Percentiles rank a stretch among this genome's conserved stretches.
These are phyloP conservation scores for Cheilosia vulpina DNA, from an alignment of 2,888 invertebrate species.

Conservation along the genomic window DNA sequence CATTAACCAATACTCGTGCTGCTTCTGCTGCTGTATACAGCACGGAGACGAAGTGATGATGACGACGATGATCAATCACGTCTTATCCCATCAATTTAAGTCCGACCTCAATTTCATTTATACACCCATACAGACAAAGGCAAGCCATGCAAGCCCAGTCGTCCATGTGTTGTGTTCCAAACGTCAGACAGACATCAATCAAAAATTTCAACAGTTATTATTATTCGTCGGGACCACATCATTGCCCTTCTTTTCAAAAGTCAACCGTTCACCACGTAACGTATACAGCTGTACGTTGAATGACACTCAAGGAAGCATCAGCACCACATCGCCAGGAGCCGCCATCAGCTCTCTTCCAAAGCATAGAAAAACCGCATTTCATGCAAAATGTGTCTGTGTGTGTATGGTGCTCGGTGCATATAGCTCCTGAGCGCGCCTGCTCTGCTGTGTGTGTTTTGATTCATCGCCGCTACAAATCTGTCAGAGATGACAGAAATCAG, in stretches of 20 bases:
- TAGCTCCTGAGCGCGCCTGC: constrained; percentile 27
- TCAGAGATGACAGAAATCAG: constrained; percentile 74
- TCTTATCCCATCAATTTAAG: constrained; percentile 70
- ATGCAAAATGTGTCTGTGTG: constrained; percentile 45
- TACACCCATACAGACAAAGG: constrained; percentile 34
- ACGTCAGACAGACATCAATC: constrained; percentile 70
- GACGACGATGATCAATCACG: constrained; percentile 71
- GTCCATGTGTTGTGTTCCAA: constrained; percentile 56
- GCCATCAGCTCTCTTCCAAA: constrained; percentile 23
- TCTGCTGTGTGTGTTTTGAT: constrained; percentile 66
- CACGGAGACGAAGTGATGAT: constrained; percentile 49
- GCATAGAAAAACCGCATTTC: constrained; percentile 49
- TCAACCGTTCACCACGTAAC: constrained; percentile 49
- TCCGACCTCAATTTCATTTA: constrained; percentile 68
- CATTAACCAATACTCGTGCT: constrained; percentile 56
- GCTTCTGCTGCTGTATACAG: constrained; percentile 10
- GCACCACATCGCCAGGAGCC: constrained; percentile 36
- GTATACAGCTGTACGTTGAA: constrained; percentile 31
- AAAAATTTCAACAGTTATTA: constrained; percentile 74
- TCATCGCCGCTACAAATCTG: constrained; percentile 74
- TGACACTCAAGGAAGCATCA: constrained; percentile 56
- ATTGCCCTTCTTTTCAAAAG: constrained; percentile 61
- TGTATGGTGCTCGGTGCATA: constrained; percentile 1
- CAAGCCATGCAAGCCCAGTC: constrained; percentile 23
- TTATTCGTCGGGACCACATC: constrained; percentile 53